Conservation (phyloP, 2,113 vertebrate species). For the Geococcyx californianus region DNA sequence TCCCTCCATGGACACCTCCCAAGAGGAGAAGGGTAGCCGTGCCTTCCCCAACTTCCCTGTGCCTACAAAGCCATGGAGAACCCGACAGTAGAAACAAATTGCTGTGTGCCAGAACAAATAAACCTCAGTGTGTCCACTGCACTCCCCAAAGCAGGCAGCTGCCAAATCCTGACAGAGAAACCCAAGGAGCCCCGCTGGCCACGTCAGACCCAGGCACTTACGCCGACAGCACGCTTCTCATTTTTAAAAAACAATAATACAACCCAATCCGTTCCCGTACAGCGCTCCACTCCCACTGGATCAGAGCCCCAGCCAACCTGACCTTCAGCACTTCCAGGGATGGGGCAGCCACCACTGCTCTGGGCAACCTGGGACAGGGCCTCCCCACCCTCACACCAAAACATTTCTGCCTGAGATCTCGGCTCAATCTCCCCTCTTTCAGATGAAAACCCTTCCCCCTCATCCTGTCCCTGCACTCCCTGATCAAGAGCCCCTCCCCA, state of each 20-base stretch:
- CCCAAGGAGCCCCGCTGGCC: not conserved
- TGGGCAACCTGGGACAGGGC: too few relatives aligned
- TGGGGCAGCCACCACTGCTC: too few relatives aligned
- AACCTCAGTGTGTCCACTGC: conserved; percentile 24
- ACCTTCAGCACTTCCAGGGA: too few relatives aligned
- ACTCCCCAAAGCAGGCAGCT: conserved; percentile 58
- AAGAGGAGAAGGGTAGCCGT: not conserved
- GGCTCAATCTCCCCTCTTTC: too few relatives aligned
- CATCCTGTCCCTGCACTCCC: too few relatives aligned
- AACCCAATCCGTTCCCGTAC: not conserved
- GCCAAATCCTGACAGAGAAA: conserved; percentile 48
- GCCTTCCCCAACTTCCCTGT: not conserved
- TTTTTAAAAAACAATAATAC: not conserved
- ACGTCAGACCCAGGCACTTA: not conserved
- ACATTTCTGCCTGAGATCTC: too few relatives aligned
- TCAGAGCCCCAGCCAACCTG: too few relatives aligned
- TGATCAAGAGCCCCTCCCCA: too few relatives aligned
- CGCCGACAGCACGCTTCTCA: not conserved
- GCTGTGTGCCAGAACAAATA: conserved; percentile 66
- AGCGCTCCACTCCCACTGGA: not conserved
- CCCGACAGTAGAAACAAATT: conserved; percentile 63
- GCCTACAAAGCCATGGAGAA: not conserved
- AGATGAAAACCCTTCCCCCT: too few relatives aligned
- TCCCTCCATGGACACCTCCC: not conserved
- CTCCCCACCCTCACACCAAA: too few relatives aligned